Evolutionary conservation across 1,140 invertebrate genomes (phyloP), one percentile per base, ranked within the genome.

Genomic region (Drosophila willistoni): DNA sequence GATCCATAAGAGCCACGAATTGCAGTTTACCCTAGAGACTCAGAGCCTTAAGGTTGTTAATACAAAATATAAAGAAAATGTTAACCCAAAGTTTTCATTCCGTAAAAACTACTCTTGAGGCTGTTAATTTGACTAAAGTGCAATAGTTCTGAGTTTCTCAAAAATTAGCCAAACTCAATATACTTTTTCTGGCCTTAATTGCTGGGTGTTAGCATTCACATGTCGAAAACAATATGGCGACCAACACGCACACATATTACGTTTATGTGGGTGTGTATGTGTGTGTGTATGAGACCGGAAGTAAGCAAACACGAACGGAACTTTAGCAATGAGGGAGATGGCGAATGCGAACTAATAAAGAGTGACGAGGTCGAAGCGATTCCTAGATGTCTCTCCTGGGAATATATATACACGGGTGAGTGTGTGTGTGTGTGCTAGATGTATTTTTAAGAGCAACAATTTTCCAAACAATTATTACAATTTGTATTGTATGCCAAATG

Each of bases 391-490:
- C 33, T 68, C 76, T 79, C 76, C 54, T 29, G 68, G 68, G 75
- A 79, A 44, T n/a, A 42, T 25, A 33, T 55, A 13, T 17, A 14
- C 22, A 29, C 22, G 14, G 39, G 22, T 19, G 34, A 14, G 39
- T 42, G 12, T 42, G 12, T 29, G 61, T 19, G 9, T 19, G 33
- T 64, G 64, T 66, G 56, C 22, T 47, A 55, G 64, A 89, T 83
- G 83, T 89, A 70, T 87, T 87, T 87, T 87, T 74, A 87, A 89
- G 65, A 80, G 79, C 66, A 60, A 74, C 83, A 83, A 77, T 87
- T 83, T 87, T 87, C 84, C 79, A 80, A 87, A 83, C 84, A 89
- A 89, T 83, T 89, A 89, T 87, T 77, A 77, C 77, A 74, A 83
- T 86, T 86, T 82, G 79, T 82, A 73, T 72, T 73, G 67, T n/a